A percentile compares a stretch with the other conserved stretches of the same genome.
Conservation (phyloP, 2,797 vertebrate species). For the Gallirallus australis region DNA sequence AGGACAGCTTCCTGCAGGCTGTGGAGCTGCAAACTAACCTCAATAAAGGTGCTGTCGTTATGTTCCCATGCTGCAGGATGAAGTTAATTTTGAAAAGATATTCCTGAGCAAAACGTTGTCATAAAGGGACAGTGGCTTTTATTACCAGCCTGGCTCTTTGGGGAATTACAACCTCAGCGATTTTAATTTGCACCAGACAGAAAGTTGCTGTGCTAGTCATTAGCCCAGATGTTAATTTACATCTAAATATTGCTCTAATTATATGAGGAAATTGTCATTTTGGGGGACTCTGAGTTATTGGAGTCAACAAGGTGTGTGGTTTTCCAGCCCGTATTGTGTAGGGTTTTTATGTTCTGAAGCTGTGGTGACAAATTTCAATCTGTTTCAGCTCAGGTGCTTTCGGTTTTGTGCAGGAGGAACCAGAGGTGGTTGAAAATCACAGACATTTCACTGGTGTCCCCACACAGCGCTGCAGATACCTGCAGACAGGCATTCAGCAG, state of each 20-base stretch:
- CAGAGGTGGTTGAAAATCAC: neutral
- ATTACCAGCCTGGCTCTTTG: constrained; percentile 12
- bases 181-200: constrained; percentile 50
- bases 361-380: neutral
- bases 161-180: constrained; percentile 18
- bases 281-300: neutral
- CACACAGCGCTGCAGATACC: neutral
- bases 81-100: constrained; percentile 50
- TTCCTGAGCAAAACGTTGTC: constrained; percentile 8
- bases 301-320: neutral
- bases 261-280: neutral
- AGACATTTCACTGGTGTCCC: neutral
- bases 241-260: constrained; percentile 56
- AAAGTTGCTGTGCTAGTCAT: constrained; percentile 31
- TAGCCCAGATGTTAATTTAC: constrained; percentile 62
- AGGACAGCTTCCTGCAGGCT: neutral
- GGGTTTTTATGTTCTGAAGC: neutral
- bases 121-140: constrained; percentile 36
- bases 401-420: neutral
- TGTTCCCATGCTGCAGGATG: neutral
- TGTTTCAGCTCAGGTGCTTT: neutral
- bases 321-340: neutral
- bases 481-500: neutral
- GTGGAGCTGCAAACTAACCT: neutral
- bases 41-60: neutral